Base-by-base conservation (phyloP, 1,140 invertebrate genomes). In the Drosophila auraria region DNA sequence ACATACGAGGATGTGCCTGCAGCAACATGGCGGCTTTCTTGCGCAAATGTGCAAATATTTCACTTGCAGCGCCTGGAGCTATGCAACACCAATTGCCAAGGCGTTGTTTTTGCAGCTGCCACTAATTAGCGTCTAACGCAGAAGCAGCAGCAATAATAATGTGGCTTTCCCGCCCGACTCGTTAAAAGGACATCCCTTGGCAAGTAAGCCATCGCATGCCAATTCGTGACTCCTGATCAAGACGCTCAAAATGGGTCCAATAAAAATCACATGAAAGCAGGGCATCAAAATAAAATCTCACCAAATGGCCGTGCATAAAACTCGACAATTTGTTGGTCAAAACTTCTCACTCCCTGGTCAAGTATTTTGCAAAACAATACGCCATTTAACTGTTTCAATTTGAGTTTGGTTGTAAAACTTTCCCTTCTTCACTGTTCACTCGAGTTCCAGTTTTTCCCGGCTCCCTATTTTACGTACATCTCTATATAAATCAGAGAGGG, bases 351-450 rank as follows among this genome's bases (percentile, higher is more conserved):
- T 70, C 63, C 27, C 64, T 68, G 78, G 82, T 78, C 83, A 86
- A 82, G 79, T 79, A 79, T 86, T 79, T 82, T 78, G 76, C 81
- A 83, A 83, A 86, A 87, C 83, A 86, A 87, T 87, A 87, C 79
- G 78, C 79, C 64, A 86, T 79, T 82, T 82, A 87, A 86, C 82
- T 82, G 69, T 78, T 87, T 86, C 82, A 87, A 86, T 86, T 86
- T 66, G 74, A 82, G 82, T 82, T 74, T 63, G 61, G 69, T 75
- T 82, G 61, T 68, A 78, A 87, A 86, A 86, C 57, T 87, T 84
- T 71, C 49, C 30, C 61, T 36, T 15, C 61, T 36, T 15, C 30
- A 27, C 40, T 54, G 30, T 9, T 25, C 15, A 33, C 49, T 53
- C 59, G 23, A 15, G 53, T 51, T 33, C 2, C 36, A 30, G 33